Base-by-base conservation (phyloP, 2,113 vertebrate species). In the Clarias macrocephalus region DNA sequence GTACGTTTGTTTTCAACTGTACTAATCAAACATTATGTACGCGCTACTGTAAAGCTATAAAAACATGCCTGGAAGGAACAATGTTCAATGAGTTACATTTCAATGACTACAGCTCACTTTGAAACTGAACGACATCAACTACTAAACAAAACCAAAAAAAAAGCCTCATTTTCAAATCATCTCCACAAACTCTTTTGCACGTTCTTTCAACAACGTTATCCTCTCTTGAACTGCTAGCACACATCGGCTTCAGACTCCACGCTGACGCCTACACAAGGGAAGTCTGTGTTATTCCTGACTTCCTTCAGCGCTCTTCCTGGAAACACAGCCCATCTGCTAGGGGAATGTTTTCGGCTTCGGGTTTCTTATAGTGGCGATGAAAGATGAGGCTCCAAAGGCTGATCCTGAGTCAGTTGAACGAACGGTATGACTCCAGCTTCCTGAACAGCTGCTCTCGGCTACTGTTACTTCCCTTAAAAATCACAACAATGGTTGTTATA, bases 281-380 rank as follows among this genome's bases (percentile, higher is more conserved):
- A 11, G 87, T 80, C 77, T 66, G 37, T 52, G 42, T 84, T 82
- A 42, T 85, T 80, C 33, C 80, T 82, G 80, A 81, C 84, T 56
- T 88, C 88, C 88, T 82, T 88, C 82, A 65, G 81, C 19, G 30
- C 85, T 90, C 86, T 87, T 88, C 63, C 81, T 86, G 80, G 25
- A 48, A 65, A 42, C 48, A 33, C 60, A 48, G 52, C 23, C 72
- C 86, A 68, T 87, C 72, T 87, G 86, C 80, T 87, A 13, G 57
- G 57, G 57, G 86, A 75, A 70, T 54, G 86, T 82, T 60, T 54
- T 75, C 48, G n/a, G 28, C 66, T 82, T 25, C 25, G 28, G 37
- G 48, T 75, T 75, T 48, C n/a, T 42, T 33, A 52, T 3, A 65
- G 68, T 23, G 12, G 28, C 33, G 80, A 25, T 82, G 66, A 75